A percentile compares a stretch with the other conserved stretches of the same genome.
Conservation (phyloP, 2,113 vertebrate species). For the Macrotus californicus region DNA sequence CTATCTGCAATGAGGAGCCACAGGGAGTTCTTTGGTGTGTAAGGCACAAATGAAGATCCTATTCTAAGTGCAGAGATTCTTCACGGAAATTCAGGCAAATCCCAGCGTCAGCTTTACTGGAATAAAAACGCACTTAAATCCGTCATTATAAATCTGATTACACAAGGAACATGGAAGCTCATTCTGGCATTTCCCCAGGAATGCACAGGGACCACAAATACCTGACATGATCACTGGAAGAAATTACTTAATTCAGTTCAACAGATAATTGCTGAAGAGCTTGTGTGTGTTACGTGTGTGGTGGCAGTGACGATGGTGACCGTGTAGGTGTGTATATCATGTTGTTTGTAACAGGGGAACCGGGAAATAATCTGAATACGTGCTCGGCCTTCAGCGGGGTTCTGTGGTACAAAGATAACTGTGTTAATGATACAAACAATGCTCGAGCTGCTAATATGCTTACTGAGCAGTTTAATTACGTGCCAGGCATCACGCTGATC, state of each 20-base stretch:
- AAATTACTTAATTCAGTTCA: not conserved
- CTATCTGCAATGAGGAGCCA: not conserved
- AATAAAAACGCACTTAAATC: not conserved
- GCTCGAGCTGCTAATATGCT: not conserved
- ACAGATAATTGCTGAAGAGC: not conserved
- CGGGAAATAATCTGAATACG: conserved; percentile 16
- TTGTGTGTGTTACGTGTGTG: not conserved
- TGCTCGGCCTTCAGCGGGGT: not conserved
- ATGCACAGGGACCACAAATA: not conserved
- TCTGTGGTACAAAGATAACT: not conserved
- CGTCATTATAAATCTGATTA: not conserved
- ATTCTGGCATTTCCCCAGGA: not conserved
- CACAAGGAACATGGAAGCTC: not conserved
- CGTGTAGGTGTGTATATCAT: not conserved
- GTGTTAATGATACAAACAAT: not conserved
- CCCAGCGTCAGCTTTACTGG: not conserved
- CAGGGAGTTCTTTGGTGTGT: not conserved
- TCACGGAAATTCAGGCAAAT: not conserved
- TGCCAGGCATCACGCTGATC: not conserved
- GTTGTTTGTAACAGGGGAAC: not conserved
- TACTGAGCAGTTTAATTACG: not conserved
- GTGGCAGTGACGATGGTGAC: not conserved
- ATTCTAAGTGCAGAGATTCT: not conserved
- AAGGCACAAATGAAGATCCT: conserved; percentile 23
- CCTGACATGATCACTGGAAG: not conserved